Conservation (phyloP, 2,797 vertebrate genomes). For the Amblyraja radiata region DNA sequence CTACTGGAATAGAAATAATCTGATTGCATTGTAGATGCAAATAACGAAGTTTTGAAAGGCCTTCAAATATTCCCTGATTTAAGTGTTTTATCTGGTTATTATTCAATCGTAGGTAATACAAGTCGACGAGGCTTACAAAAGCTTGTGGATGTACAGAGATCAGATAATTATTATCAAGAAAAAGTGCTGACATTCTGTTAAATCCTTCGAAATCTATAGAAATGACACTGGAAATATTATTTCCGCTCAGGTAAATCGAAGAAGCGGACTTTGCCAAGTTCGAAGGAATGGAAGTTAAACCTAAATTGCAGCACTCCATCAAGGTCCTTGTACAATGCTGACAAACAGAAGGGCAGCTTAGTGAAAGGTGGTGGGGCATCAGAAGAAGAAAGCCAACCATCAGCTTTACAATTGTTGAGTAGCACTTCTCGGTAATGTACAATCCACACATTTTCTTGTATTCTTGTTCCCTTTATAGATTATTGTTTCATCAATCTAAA, state of each 20-base stretch:
- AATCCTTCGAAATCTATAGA: slow-evolving; percentile 49
- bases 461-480: slow-evolving; percentile 41
- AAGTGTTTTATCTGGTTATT: slow-evolving; percentile 57
- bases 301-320: slow-evolving; percentile 53
- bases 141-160: slow-evolving; percentile 50
- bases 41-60: slow-evolving; percentile 52
- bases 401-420: slow-evolving; percentile 43
- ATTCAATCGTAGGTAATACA: slow-evolving; percentile 56
- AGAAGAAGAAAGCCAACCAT: slow-evolving; percentile 52
- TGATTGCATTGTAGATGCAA: slow-evolving; percentile 57
- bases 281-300: slow-evolving; percentile 50
- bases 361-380: slow-evolving; percentile 51
- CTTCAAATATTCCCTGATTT: slow-evolving; percentile 54
- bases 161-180: slow-evolving; percentile 55
- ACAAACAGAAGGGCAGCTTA: slow-evolving; percentile 54
- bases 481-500: slow-evolving; percentile 32
- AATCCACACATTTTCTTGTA: slow-evolving; percentile 53
- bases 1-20: slow-evolving; percentile 54
- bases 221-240: slow-evolving; percentile 53
- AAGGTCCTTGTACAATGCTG: slow-evolving; percentile 54
- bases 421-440: slow-evolving; percentile 48
- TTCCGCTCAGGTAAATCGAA: slow-evolving; percentile 55
- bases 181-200: slow-evolving; percentile 51
- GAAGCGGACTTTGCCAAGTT: slow-evolving; percentile 51
- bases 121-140: slow-evolving; percentile 51